phyloP scores from a whole-genome alignment of 2,888 invertebrate genomes.

The Cheilosia variabilis region DNA sequence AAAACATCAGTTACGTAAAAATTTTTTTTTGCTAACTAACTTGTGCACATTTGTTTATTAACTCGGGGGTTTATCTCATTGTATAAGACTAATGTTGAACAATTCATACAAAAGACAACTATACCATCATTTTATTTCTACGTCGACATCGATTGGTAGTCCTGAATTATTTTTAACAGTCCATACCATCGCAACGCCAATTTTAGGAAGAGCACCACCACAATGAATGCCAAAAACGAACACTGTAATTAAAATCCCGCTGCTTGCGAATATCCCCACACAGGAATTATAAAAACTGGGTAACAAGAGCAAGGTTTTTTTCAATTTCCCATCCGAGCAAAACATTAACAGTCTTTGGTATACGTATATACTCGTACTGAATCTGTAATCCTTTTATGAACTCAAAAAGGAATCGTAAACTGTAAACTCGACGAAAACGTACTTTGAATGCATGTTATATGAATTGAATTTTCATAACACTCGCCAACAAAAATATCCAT shows the following conservation, averaged over 20 bases:
- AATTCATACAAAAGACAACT: too few species aligned
- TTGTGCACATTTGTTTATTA: too few species aligned
- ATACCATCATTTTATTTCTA: too few species aligned
- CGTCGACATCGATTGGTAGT: too few species aligned
- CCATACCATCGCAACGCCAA: too few species aligned
- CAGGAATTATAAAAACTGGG: conserved; percentile 12
- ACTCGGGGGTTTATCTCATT: too few species aligned
- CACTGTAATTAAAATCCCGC: conserved; percentile 11
- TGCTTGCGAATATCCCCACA: not conserved
- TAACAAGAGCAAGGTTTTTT: conserved; percentile 52
- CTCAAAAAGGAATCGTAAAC: conserved; percentile 13
- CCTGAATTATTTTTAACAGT: too few species aligned
- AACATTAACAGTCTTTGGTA: conserved; percentile 17
- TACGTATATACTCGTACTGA: not conserved
- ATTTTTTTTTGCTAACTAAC: too few species aligned
- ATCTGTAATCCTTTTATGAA: not conserved
- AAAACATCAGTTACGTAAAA: too few species aligned
- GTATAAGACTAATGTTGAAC: too few species aligned
- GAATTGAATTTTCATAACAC: conserved; percentile 59
- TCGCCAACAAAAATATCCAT: not conserved
- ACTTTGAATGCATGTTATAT: conserved; percentile 15
- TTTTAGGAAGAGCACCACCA: not conserved
- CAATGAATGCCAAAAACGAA: conserved; percentile 1
- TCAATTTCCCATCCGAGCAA: conserved; percentile 13
- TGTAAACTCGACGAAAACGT: conserved; percentile 9